Evolutionary conservation across 2,113 vertebrate species (phyloP), one percentile per base, ranked within the genome.

Genomic region (Edolisoma coerulescens): DNA sequence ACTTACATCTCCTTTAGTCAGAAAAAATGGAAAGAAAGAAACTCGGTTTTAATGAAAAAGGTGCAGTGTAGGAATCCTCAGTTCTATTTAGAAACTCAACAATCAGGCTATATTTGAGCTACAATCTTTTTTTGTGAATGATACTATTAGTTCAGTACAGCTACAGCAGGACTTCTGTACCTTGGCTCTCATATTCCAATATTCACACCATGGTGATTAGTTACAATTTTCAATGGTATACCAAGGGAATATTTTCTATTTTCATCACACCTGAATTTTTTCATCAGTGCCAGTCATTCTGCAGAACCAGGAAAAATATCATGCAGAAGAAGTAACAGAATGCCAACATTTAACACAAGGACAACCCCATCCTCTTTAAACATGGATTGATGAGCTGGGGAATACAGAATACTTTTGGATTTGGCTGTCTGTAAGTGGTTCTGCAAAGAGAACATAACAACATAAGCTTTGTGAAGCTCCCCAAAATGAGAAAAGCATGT

Each of bases 401-500:
- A 95, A 64, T 88, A 82, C 27, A 73, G 75, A 59, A 91, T 78
- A 60, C 50, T 95, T 95, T 84, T 95, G 56, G 75, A 83, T 94
- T 93, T 97, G 54, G 28, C 73, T 84, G 80, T 80, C 64, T 88
- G 7, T 93, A 92, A 87, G 83, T 45, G 41, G 39, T 30, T 88
- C 84, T 91, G 77, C 5, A 11, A 17, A 45, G 65, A 94, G 63
- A 94, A 86, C n/a, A n/a, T 69, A 90, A 80, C 42, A 91, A 82
- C 76, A 83, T 81, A 50, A 89, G 73, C 65, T 81, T 85, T 88
- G 45, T 64, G 80, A 90, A 92, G 87, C 69, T 89, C 81, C 75
- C 78, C 32, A 97, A 97, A 97, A 94, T 79, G 79, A 94, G 84
- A 89, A 83, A 97, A 89, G 63, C 64, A 76, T 93, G 94, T 91